Evolutionary conservation across 2,888 invertebrate genomes (phyloP).

Genomic region (Drosophila aldrichi): DNA sequence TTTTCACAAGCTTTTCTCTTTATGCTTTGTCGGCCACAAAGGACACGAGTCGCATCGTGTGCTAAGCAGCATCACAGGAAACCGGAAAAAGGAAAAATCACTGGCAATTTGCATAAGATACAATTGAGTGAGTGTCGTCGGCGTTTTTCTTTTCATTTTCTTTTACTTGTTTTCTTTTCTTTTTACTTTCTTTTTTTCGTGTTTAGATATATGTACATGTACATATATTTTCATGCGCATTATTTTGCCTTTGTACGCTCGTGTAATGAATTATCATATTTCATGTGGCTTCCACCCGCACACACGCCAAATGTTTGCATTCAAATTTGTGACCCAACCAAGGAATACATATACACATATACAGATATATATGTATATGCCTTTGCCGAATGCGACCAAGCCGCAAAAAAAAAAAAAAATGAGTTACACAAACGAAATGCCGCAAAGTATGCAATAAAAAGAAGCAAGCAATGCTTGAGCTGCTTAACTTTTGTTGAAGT

Average conservation of each 20-base stretch:
- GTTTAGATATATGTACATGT: background rate
- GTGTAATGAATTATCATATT: slow-evolving; percentile 80
- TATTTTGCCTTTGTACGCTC: slow-evolving; percentile 62
- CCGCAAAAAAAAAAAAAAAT: slow-evolving; percentile 49
- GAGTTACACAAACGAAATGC: slow-evolving; percentile 69
- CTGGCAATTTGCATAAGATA: slow-evolving; percentile 81
- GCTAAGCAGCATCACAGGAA: slow-evolving; percentile 54
- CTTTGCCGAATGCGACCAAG: slow-evolving; percentile 29
- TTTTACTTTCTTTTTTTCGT: background rate
- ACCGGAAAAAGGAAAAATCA: slow-evolving; percentile 76
- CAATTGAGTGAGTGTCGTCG: slow-evolving; percentile 80
- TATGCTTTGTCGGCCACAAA: slow-evolving; percentile 42
- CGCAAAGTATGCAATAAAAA: slow-evolving; percentile 78
- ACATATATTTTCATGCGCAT: slow-evolving; percentile 63
- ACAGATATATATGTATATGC: background rate
- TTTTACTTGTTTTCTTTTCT: slow-evolving; percentile 17
- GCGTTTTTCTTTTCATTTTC: slow-evolving; percentile 19
- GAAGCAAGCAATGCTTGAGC: slow-evolving; percentile 12
- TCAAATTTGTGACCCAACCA: slow-evolving; percentile 67
- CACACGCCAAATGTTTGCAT: slow-evolving; percentile 61
- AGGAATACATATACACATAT: background rate
- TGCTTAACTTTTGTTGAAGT: background rate
- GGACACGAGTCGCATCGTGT: slow-evolving; percentile 28
- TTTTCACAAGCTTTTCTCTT: slow-evolving; percentile 39
- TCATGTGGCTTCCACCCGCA: slow-evolving; percentile 63